Conservation (phyloP, 2,888 invertebrate genomes). For the Synanthedon formicaeformis region DNA sequence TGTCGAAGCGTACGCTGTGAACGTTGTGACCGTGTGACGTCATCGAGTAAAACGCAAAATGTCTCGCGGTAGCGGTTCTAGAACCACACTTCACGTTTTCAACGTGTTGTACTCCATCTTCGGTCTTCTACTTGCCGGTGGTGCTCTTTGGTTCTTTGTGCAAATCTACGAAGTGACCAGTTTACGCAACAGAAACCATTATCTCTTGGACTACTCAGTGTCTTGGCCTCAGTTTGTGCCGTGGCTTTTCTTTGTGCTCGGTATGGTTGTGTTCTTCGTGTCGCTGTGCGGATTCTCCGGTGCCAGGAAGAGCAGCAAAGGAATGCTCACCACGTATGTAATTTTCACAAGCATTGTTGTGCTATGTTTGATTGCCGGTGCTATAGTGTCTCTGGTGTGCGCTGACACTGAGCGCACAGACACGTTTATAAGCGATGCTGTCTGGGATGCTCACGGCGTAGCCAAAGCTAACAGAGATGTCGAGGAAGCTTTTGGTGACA, state of each 20-base stretch:
- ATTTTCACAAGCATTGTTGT: conserved; percentile 30
- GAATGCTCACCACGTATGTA: conserved; percentile 32
- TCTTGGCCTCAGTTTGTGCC: conserved; percentile 61
- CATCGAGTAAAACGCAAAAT: conserved; percentile 9
- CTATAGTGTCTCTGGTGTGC: conserved; percentile 40
- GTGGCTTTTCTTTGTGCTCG: conserved; percentile 50
- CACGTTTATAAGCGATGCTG: conserved; percentile 46
- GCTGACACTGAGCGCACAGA: conserved; percentile 43
- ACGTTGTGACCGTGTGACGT: background rate
- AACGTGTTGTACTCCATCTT: conserved; percentile 37
- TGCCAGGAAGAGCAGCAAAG: conserved; percentile 32
- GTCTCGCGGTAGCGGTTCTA: conserved; percentile 15
- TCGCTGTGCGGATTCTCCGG: conserved; percentile 46
- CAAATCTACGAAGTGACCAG: conserved; percentile 39
- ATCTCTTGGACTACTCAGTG: conserved; percentile 50
- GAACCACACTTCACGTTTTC: conserved; percentile 25
- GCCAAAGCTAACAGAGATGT: conserved; percentile 33
- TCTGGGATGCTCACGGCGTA: conserved; percentile 52
- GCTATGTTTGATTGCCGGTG: conserved; percentile 26
- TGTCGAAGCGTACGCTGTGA: conserved; percentile 10
- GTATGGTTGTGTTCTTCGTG: conserved; percentile 36
- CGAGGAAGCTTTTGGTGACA: conserved; percentile 29
- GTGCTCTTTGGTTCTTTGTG: conserved; percentile 48
- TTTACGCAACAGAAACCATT: conserved; percentile 47
- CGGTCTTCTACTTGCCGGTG: conserved; percentile 32